Evolutionary conservation across 2,888 invertebrate genomes (phyloP), one percentile per base, ranked within the genome.

Genomic region (Thysanoteuthis rhombus): DNA sequence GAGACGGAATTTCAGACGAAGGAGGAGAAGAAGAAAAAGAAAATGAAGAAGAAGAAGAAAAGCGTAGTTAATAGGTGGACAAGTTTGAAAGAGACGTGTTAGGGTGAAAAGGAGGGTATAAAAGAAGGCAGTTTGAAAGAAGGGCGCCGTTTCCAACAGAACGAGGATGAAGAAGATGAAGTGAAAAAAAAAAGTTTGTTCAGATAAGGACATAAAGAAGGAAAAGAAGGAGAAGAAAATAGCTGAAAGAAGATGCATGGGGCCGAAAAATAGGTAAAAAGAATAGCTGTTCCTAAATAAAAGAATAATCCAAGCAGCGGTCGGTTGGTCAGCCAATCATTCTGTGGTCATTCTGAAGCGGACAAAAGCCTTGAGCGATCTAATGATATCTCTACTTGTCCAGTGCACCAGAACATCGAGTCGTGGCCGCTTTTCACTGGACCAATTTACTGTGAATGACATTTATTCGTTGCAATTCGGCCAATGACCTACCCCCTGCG

Each of bases 401-500:
- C 75, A 75, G n/a, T 75, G 75, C 75, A 75, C n/a, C 75, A 75
- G 75, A 75, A 75, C n/a, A 8, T 6, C 32, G 58, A 5, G 58
- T 10, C 10, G 32, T 32, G n/a, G 75, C n/a, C 75, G 75, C n/a
- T 75, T 75, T n/a, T n/a, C n/a, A 75, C n/a, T 3, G n/a, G 75
- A 75, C 75, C 75, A 75, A n/a, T 75, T 75, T n/a, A 75, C 75
- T n/a, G 36, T 75, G 75, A 75, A 75, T 75, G 75, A n/a, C 75
- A 75, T 75, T 75, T 75, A 75, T 75, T 36, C 75, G n/a, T 36
- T n/a, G 75, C 75, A 75, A 36, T 75, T 75, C 75, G 75, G 75
- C 75, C n/a, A n/a, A n/a, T 75, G 75, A 75, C 75, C 75, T 75
- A 75, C 75, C 75, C 75, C 75, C 75, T 75, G n/a, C n/a, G 75